Evolutionary conservation across 2,113 vertebrate species (phyloP).

Genomic region (Pygoscelis adeliae): DNA sequence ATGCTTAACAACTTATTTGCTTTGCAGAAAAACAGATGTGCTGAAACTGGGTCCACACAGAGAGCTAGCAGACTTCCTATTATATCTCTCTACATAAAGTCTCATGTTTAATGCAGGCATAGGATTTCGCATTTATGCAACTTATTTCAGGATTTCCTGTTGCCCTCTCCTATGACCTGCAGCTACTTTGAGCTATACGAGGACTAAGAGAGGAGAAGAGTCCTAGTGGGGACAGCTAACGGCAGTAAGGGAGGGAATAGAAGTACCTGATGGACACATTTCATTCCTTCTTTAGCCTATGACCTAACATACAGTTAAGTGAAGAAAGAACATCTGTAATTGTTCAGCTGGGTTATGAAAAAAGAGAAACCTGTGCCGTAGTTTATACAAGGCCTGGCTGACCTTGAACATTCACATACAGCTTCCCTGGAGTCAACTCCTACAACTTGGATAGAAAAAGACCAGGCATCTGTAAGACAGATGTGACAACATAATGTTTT

Average conservation of each 20-base stretch:
- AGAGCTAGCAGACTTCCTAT: neutral
- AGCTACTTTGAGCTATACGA: slow-evolving; percentile 15
- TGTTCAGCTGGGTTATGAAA: neutral
- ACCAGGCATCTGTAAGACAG: neutral
- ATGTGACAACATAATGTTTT: neutral
- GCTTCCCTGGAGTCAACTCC: neutral
- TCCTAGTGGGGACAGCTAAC: neutral
- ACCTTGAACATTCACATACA: neutral
- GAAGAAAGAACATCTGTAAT: neutral
- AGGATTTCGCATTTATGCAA: neutral
- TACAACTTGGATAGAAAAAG: neutral
- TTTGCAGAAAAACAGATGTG: neutral
- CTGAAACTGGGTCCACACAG: neutral
- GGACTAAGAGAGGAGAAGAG: slow-evolving; percentile 41
- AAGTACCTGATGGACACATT: neutral
- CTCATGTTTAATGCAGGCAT: neutral
- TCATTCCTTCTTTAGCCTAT: slow-evolving; percentile 13
- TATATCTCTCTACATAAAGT: neutral
- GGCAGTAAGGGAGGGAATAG: slow-evolving; percentile 46
- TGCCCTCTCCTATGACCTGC: slow-evolving; percentile 26
- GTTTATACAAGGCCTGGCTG: neutral
- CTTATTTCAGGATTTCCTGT: slow-evolving; percentile 57
- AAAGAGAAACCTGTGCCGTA: neutral
- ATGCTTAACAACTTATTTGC: neutral
- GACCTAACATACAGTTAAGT: neutral